Conservation (phyloP, 2,113 vertebrate genomes). For the Lota lota region DNA sequence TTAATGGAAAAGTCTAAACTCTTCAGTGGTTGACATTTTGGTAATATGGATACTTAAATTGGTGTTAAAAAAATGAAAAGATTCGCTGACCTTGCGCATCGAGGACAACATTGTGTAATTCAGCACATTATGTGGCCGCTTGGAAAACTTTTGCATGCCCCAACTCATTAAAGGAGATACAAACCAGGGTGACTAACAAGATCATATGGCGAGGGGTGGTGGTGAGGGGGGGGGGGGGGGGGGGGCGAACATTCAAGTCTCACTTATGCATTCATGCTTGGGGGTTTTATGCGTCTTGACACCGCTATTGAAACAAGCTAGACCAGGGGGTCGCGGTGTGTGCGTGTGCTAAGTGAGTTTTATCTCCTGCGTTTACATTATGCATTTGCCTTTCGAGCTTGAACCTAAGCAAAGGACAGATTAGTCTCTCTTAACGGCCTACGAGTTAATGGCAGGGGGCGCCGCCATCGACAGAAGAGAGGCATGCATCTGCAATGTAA, state of each 20-base stretch:
- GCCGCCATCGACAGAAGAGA: too few relatives aligned
- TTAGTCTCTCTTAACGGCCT: constrained; percentile 5
- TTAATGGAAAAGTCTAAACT: constrained; percentile 53
- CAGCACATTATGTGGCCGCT: constrained; percentile 16
- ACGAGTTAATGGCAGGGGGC: constrained; percentile 5
- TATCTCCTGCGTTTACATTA: constrained; percentile 9
- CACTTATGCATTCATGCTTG: too few relatives aligned
- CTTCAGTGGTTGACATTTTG: constrained; percentile 50
- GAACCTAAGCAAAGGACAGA: neutral
- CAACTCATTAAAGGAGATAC: neutral
- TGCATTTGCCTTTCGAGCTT: neutral
- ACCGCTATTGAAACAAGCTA: too few relatives aligned
- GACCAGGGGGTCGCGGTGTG: neutral
- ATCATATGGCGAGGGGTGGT: neutral
- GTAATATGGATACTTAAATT: constrained; percentile 22
- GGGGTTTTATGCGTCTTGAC: too few relatives aligned
- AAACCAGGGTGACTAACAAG: neutral
- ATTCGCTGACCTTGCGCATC: constrained; percentile 25
- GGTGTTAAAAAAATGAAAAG: constrained; percentile 1
- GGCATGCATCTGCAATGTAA: constrained; percentile 6
- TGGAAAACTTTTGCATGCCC: neutral
- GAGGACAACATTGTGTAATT: neutral
- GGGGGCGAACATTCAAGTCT: too few relatives aligned
- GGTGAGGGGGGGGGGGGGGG: too few relatives aligned
- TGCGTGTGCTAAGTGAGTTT: constrained; percentile 9